Conservation (phyloP, 2,113 vertebrate genomes). For the Chlorodrepanis virens region DNA sequence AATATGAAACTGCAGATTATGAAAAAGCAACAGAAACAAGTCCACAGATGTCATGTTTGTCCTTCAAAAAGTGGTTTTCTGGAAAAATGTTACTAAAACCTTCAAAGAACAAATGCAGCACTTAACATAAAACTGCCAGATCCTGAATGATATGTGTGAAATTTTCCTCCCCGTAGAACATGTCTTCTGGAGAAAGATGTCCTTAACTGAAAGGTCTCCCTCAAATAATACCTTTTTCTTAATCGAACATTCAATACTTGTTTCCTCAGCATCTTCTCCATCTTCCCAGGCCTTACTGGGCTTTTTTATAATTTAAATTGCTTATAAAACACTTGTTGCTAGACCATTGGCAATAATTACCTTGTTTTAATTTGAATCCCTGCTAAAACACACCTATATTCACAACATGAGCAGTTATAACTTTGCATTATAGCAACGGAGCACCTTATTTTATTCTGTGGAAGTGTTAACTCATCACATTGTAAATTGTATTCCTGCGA, state of each 20-base stretch:
- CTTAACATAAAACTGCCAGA: not conserved
- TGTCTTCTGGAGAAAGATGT: not conserved
- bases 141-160: not conserved
- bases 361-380: not conserved
- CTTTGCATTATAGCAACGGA: not conserved
- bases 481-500: not conserved
- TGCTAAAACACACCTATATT: not conserved
- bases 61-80: not conserved
- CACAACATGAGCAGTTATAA: not conserved
- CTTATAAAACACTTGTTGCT: not conserved
- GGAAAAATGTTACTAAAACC: not conserved
- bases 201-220: not conserved
- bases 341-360: not conserved
- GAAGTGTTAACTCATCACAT: not conserved
- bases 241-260: not conserved
- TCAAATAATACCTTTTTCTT: not conserved
- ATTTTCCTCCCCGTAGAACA: not conserved
- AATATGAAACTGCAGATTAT: not conserved
- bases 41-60: not conserved
- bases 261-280: not conserved
- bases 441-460: not conserved
- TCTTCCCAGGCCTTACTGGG: not conserved
- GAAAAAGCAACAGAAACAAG: not conserved
- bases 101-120: not conserved
- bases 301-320: not conserved